Evolutionary conservation across 2,888 invertebrate species (phyloP).

Genomic region (Epistrophe grossulariae): DNA sequence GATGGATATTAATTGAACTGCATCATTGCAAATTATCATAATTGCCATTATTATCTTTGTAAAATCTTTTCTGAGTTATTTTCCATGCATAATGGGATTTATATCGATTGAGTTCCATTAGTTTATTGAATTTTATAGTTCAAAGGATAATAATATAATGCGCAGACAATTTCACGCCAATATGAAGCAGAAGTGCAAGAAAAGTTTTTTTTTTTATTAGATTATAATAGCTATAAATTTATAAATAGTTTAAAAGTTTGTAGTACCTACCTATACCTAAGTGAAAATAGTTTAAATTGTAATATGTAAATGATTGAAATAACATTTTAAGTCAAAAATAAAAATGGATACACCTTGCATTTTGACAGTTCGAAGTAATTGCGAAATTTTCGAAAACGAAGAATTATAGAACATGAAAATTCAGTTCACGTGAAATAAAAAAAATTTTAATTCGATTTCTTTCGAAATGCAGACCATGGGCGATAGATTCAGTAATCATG

Average conservation of each 20-base stretch:
- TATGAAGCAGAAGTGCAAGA: not conserved
- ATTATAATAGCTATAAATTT: not conserved
- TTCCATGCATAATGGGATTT: conserved; percentile 1
- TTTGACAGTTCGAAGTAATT: no score
- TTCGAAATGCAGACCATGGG: no score
- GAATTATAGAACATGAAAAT: no score
- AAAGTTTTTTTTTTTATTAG: not conserved
- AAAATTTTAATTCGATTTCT: no score
- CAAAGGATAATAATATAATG: not conserved
- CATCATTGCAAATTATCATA: conserved; percentile 20
- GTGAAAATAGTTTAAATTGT: not conserved
- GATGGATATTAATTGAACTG: not conserved
- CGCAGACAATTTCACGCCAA: not conserved
- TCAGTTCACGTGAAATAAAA: no score
- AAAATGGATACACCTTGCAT: no score
- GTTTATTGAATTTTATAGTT: conserved; percentile 5
- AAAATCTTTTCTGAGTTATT: not conserved
- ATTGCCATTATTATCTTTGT: conserved; percentile 14
- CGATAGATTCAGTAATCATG: no score
- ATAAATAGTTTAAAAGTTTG: no score
- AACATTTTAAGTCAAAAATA: not conserved
- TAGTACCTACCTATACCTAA: no score
- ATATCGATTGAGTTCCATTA: conserved; percentile 36
- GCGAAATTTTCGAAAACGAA: no score
- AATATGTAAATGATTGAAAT: not conserved